Percentiles rank a stretch among this genome's conserved stretches.
These are phyloP conservation scores for Brenthis daphne DNA, from an alignment of 2,888 invertebrate genomes.

Conservation along the genomic window DNA sequence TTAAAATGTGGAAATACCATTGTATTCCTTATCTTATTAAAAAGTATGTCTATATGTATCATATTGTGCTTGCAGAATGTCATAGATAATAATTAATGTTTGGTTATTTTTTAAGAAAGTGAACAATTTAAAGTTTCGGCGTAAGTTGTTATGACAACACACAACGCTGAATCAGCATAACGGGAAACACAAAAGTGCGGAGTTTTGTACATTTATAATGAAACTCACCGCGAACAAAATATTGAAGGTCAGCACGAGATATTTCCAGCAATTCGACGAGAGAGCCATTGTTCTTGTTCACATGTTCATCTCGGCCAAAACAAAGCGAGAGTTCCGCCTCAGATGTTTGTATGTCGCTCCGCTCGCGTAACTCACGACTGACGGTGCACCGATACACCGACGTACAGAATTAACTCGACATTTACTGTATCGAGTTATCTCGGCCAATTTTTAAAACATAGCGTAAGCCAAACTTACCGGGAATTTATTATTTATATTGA, in stretches of 20 bases:
- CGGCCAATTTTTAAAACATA: conserved; percentile 31
- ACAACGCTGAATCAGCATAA: conserved; percentile 50
- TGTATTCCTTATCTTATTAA: too few species aligned
- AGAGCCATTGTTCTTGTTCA: conserved; percentile 74
- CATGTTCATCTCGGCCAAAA: conserved; percentile 71
- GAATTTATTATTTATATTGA: conserved; percentile 51
- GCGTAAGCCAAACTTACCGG: conserved; percentile 42
- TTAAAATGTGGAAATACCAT: too few species aligned
- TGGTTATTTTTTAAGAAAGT: neutral
- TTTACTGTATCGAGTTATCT: conserved; percentile 51
- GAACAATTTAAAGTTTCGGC: conserved; percentile 36
- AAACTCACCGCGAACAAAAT: conserved; percentile 74
- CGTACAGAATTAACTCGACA: conserved; percentile 71
- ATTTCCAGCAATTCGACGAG: conserved; percentile 78
- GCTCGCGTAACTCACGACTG: conserved; percentile 53
- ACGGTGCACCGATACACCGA: conserved; percentile 62
- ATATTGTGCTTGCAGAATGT: too few species aligned
- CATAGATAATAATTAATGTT: too few species aligned
- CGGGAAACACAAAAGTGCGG: conserved; percentile 44
- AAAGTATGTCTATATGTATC: too few species aligned
- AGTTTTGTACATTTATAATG: conserved; percentile 32
- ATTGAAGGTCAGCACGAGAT: conserved; percentile 76
- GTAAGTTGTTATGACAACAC: conserved; percentile 73
- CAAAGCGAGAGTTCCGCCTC: conserved; percentile 73
- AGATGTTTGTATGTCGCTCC: conserved; percentile 63